phyloP scores from a whole-genome alignment of 2,113 vertebrate species.

The Microtus ochrogaster region DNA sequence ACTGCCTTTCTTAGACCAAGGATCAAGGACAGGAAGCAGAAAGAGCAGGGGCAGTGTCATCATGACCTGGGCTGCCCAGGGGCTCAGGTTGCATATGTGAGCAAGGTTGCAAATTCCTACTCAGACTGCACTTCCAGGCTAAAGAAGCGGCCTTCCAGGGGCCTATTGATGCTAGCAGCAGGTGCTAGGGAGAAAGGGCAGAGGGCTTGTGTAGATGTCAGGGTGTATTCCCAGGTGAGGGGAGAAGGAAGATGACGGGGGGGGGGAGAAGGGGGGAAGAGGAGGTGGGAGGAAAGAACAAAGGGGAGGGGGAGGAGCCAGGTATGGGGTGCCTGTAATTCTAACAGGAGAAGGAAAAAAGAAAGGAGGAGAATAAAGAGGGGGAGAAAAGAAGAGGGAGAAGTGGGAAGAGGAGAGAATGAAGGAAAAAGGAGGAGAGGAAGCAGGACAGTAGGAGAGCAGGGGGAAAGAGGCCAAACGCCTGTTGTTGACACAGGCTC shows the following conservation, averaged over 20 bases:
- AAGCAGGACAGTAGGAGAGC: not conserved
- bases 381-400: no score
- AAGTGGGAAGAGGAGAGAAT: no score
- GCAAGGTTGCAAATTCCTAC: not conserved
- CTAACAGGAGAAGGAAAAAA: not conserved
- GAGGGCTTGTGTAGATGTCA: not conserved
- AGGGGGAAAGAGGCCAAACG: not conserved
- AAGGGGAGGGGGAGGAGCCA: not conserved
- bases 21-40: not conserved
- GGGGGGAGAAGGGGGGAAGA: not conserved
- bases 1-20: not conserved
- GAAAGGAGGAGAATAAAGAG: no score
- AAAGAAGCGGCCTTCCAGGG: not conserved
- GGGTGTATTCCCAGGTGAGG: not conserved
- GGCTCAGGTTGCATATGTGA: no score
- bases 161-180: no score
- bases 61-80: no score
- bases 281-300: no score
- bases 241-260: not conserved
- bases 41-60: not conserved
- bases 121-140: not conserved
- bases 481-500: not conserved
- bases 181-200: not conserved
- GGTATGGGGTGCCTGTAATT: not conserved
- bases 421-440: no score